Evolutionary conservation across 2,113 vertebrate species (phyloP), one percentile per base, ranked within the genome.

Genomic region (Sebastes fasciatus): DNA sequence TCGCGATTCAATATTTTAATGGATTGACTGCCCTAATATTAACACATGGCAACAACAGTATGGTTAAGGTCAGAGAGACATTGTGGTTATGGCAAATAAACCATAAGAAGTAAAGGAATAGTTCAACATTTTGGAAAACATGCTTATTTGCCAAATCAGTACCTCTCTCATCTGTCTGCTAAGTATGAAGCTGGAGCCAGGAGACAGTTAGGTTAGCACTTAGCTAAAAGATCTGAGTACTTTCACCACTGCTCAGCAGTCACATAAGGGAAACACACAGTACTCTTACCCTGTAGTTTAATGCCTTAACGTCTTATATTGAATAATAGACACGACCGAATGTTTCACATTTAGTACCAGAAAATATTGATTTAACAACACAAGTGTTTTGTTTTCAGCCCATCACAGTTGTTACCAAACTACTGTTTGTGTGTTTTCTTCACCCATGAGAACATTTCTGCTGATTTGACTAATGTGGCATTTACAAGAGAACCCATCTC

Each of bases 381-480:
- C 54, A 62, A 19, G 5, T 52, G 34, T 48, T 68, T 74, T n/a
- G 55, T 71, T 74, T 65, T 43, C 4, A 58, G 45, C 26, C 34
- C 19, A n/a, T 77, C 51, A 1, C 52, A 11, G 57, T 48, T 26
- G 58, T 63, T 42, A 40, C 26, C 40, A 11, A 66, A n/a, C 64
- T 13, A 9, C 21, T 43, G 17, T 68, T 40, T 42, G 40, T 9
- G 61, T 43, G 12, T 51, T 19, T 40, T 34, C 16, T 52, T 79
- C 26, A 54, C 42, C 9, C 3, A 4, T 19, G 1, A 48, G 14
- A 65, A 52, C 14, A 45, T 51, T 65, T 72, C 13, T 55, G 66
- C 63, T 74, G 69, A 68, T 81, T 83, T 85, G 69, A 48, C 76
- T 82, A 73, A 68, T 69, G 49, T 66, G 49, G 58, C 65, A 55